phyloP scores from a whole-genome alignment of 1,140 invertebrate species.

The Pseudoatta argentina region DNA sequence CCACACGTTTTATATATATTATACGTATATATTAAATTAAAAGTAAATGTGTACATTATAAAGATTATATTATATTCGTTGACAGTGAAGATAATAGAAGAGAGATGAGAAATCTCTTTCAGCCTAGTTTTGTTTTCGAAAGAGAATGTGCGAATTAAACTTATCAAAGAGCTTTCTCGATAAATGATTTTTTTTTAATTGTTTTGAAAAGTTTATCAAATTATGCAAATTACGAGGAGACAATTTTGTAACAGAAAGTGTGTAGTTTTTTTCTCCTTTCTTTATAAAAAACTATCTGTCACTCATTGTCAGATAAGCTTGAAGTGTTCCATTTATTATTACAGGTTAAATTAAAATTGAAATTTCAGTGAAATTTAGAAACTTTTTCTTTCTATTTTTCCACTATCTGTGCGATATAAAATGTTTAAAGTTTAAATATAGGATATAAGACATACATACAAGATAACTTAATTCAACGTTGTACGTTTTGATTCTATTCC shows the following conservation, averaged over 20 bases:
- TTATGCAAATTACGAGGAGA: background rate
- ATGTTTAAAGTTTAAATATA: background rate
- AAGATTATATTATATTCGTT: slow-evolving; percentile 23
- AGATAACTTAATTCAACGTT: slow-evolving; percentile 1
- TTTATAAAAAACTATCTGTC: background rate
- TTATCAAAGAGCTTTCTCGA: background rate
- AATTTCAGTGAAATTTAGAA: slow-evolving; percentile 12
- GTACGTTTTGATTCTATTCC: background rate
- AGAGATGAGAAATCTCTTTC: background rate
- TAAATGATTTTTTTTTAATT: slow-evolving; percentile 15
- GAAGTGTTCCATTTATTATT: slow-evolving; percentile 6
- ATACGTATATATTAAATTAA: no score
- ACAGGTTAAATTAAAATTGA: slow-evolving; percentile 12
- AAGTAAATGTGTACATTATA: background rate
- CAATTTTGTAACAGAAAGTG: background rate
- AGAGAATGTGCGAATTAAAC: background rate
- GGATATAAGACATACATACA: background rate
- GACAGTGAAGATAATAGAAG: background rate
- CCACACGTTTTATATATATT: no score
- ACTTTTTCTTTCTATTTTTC: background rate
- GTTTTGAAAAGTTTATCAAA: slow-evolving; percentile 14
- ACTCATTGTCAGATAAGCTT: background rate
- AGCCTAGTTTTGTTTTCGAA: slow-evolving; percentile 12
- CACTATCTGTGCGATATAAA: background rate
- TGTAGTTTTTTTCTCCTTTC: background rate